These are phyloP conservation scores for Herminia tarsipennalis DNA, from an alignment of 2,888 invertebrate genomes.

Conservation along the genomic window DNA sequence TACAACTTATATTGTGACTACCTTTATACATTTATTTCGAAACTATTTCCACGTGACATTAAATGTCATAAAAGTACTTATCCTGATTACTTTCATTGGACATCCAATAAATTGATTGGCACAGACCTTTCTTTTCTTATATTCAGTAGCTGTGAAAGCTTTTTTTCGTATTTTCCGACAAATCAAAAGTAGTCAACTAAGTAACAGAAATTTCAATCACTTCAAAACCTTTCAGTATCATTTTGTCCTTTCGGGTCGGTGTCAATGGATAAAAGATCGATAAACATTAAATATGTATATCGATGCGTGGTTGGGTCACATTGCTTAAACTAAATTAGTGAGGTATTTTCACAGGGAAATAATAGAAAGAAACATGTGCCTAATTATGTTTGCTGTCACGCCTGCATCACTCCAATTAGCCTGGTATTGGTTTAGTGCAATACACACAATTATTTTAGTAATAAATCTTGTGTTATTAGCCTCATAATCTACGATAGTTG, in stretches of 20 bases:
- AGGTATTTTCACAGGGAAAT: constrained; percentile 14
- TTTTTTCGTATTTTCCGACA: constrained; percentile 22
- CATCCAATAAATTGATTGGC: constrained; percentile 38
- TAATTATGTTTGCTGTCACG: constrained; percentile 1
- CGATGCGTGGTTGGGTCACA: constrained; percentile 12
- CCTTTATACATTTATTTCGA: constrained; percentile 2
- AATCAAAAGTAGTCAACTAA: constrained; percentile 27
- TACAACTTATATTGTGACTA: too few species aligned
- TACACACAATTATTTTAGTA: too few species aligned
- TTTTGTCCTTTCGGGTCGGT: constrained; percentile 9
- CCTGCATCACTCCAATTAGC: too few species aligned
- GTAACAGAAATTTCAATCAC: constrained; percentile 20
- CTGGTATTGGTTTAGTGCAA: too few species aligned
- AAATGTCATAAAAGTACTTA: constrained; percentile 33
- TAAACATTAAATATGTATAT: constrained; percentile 33
- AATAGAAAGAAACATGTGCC: constrained; percentile 13
- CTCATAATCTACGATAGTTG: too few species aligned
- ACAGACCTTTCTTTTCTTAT: constrained; percentile 29
- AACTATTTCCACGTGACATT: constrained; percentile 17
- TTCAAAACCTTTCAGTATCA: constrained; percentile 18
- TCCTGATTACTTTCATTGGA: constrained; percentile 37
- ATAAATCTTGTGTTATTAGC: too few species aligned
- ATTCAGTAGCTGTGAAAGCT: constrained; percentile 16
- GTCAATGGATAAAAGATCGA: constrained; percentile 26
- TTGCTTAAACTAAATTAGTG: constrained; percentile 21